Conservation (phyloP, 1,140 invertebrate species). For the Neocloeon triangulifer region DNA sequence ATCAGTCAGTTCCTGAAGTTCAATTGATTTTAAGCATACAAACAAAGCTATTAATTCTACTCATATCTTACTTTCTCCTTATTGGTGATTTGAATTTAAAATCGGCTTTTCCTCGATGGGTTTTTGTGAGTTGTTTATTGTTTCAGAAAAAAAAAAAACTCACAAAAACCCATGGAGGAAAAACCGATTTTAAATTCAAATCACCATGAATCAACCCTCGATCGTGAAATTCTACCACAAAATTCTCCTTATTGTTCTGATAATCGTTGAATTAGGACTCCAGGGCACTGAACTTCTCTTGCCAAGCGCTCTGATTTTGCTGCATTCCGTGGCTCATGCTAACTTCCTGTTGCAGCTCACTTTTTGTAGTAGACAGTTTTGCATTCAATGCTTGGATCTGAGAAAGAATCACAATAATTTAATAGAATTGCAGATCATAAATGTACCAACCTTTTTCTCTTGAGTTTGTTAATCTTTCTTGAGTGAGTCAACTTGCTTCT, state of each 20-base stretch:
- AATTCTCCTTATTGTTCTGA: conserved; percentile 30
- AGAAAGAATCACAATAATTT: too few relatives aligned
- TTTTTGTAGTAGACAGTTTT: conserved; percentile 26
- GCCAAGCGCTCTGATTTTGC: conserved; percentile 56
- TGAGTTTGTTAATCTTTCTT: conserved; percentile 36
- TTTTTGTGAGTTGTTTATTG: too few relatives aligned
- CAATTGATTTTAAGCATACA: conserved; percentile 1
- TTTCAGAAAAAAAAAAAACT: too few relatives aligned
- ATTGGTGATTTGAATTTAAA: too few relatives aligned
- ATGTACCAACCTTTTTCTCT: conserved; percentile 36
- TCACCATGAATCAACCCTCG: too few relatives aligned
- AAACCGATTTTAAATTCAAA: too few relatives aligned
- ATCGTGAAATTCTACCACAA: too few relatives aligned
- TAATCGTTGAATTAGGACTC: conserved; percentile 33
- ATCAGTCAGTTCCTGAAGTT: conserved; percentile 42
- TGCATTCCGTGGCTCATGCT: conserved; percentile 50
- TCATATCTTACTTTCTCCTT: too few relatives aligned
- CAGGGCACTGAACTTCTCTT: conserved; percentile 36
- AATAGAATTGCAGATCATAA: too few relatives aligned
- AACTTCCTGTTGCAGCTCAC: conserved; percentile 53
- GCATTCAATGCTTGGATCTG: conserved; percentile 10
- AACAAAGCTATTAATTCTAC: not conserved
- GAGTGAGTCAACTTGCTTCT: conserved; percentile 20
- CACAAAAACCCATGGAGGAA: too few relatives aligned
- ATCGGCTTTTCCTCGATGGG: too few relatives aligned